Conservation (phyloP, 2,113 vertebrate genomes). For the Halcyon senegalensis region DNA sequence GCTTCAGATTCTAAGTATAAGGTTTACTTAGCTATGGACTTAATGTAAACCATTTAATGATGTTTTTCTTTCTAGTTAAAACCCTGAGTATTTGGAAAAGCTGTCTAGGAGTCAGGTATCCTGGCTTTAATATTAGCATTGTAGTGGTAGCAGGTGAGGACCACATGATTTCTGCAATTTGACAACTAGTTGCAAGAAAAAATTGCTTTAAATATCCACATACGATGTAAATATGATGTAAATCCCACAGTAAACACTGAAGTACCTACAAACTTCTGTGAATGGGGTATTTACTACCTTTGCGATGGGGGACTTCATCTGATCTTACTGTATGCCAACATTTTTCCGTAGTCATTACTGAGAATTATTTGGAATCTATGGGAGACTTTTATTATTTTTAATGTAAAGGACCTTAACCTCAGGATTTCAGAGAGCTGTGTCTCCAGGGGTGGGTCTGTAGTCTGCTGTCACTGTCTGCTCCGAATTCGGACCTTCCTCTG, state of each 20-base stretch:
- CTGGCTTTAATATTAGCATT: neutral
- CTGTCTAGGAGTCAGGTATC: neutral
- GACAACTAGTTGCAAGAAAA: neutral
- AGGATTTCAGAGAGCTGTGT: neutral
- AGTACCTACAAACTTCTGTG: neutral
- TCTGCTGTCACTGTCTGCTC: neutral
- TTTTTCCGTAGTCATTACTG: neutral
- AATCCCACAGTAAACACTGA: neutral
- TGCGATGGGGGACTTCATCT: neutral
- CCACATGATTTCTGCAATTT: neutral
- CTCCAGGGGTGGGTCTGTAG: neutral
- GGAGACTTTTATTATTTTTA: neutral
- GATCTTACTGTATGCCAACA: neutral
- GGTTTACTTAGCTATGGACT: neutral
- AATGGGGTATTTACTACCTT: neutral
- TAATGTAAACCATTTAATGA: constrained; percentile 15
- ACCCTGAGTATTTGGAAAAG: neutral
- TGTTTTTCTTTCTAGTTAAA: constrained; percentile 12
- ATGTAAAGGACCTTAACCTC: neutral
- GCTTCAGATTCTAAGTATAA: neutral
- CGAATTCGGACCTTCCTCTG: neutral
- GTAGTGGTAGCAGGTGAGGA: neutral
- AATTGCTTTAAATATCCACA: neutral
- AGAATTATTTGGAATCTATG: neutral
- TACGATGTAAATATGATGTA: neutral